Evolutionary conservation across 2,113 vertebrate species (phyloP).

Genomic region (Lethenteron reissneri): DNA sequence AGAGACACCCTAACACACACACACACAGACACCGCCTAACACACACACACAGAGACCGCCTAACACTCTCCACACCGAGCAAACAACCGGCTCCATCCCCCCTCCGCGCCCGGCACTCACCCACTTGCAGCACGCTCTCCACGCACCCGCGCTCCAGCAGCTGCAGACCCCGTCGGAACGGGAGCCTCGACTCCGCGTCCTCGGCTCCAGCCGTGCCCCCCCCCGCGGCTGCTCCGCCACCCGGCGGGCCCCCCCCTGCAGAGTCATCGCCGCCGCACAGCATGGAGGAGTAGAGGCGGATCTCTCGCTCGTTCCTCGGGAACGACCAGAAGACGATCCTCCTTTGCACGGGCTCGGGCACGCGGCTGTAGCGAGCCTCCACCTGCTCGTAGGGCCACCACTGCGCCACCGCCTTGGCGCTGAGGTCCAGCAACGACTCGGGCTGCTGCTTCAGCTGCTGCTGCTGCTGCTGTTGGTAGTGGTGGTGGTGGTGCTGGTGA

Average conservation of each 20-base stretch:
- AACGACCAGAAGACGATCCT: conserved; percentile 92
- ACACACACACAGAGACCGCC: no score
- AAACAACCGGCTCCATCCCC: no score
- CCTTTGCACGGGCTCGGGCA: conserved; percentile 79
- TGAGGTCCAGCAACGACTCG: conserved; percentile 72
- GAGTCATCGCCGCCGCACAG: conserved; percentile 47
- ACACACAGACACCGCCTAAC: no score
- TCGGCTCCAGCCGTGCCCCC: conserved; percentile 33
- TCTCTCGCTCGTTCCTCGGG: conserved; percentile 74
- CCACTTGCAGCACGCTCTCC: conserved; percentile 93
- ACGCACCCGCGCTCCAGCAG: conserved; percentile 78
- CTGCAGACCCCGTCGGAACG: conserved; percentile 71
- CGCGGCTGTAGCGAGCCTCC: conserved; percentile 82
- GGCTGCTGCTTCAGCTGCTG: conserved; percentile 16
- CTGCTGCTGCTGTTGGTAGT: no score
- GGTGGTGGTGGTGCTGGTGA: no score
- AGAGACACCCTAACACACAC: no score
- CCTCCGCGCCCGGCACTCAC: conserved; percentile 32
- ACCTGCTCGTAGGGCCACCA: conserved; percentile 89
- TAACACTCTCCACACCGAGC: no score
- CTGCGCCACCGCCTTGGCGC: conserved; percentile 74
- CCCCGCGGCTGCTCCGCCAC: conserved; percentile 15
- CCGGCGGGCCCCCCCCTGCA: conserved; percentile 17
- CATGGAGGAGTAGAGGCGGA: conserved; percentile 92
- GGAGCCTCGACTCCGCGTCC: conserved; percentile 22